Base-by-base conservation (phyloP, 2,113 vertebrate genomes). In the Cariama cristata region DNA sequence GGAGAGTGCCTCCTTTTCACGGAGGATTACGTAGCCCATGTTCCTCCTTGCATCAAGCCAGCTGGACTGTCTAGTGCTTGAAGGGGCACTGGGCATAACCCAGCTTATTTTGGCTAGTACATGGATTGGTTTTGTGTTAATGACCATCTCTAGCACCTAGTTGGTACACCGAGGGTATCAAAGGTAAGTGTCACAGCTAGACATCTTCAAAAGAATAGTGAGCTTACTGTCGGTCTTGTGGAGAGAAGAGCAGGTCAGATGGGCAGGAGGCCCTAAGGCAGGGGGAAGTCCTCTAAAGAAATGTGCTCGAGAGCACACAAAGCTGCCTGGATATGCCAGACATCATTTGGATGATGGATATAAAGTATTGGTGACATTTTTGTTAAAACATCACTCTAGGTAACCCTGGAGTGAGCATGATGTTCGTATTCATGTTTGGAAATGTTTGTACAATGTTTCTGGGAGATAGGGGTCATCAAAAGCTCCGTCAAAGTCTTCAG, bases 331-430 rank as follows among this genome's bases (percentile, higher is more conserved):
- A 64, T 90, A 53, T 86, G 93, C 67, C 94, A 93, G 82, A 68
- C 14, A 24, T 69, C 44, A 28, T 95, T 96, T 87, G 47, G 82
- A 44, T 82, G 90, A 93, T 73, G 69, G 87, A 87, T 91, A 85
- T 82, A 64, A 93, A 94, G 62, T 27, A 90, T 82, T 85, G 75
- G 60, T 75, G 92, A 90, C 80, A 90, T 79, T 87, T 95, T 60
- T 94, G 90, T 93, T 96, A 94, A 94, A 96, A 72, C 58, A 75
- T 60, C 30, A 40, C 42, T 87, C 80, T 90, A 52, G 64, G 80
- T 93, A 93, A 87, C 52, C 87, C 81, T 79, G 93, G 52, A 87
- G 89, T 60, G 80, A 87, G 30, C 33, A 11, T 27, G 60, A 52
- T 85, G 47, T 89, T 94, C 90, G 80, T 56, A 52, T 56, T 91